Evolutionary conservation across 2,113 vertebrate species (phyloP), one percentile per base, ranked within the genome.

Genomic region (Rhinopithecus roxellana): DNA sequence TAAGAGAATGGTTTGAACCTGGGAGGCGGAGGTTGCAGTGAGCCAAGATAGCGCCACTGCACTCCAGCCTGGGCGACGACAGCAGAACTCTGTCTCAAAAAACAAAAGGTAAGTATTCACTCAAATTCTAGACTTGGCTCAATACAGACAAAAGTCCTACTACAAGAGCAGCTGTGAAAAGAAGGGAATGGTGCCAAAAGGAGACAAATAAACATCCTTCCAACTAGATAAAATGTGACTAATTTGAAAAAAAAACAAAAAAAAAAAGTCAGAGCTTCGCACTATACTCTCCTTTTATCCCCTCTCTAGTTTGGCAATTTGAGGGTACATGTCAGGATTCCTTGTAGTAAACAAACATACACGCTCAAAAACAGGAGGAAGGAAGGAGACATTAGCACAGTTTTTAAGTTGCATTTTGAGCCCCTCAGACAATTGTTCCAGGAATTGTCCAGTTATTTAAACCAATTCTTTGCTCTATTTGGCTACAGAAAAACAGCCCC

Each of bases 211-310:
- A 69, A 50, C 57, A 93, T 72, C 67, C 52, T 84, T 93, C 50
- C 67, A 94, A 94, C 50, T 95, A 95, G 30, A 96, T 75, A 94
- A 96, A 98, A 95, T 45, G 40, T 93, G 30, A 92, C 30, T 90
- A 88, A 93, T 70, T 69, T 67, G 57, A 18, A 55, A 55, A 50
- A 50, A 55, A 55, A 7, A 55, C 6, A 55, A 79, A 69, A 87
- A 5, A 5, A 8, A 25, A 25, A 69, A 67, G 17, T 61, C 30
- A 61, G 18, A 90, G 40, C 61, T 83, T 87, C 23, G 61, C 72
- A 59, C 45, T 89, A 52, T 43, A 38, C 16, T 85, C 35, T 96
- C 72, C 82, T 80, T 81, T 85, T 50, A 43, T 48, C 55, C 35
- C 35, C 75, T 94, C 90, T 55, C 75, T 92, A 55, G 32, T 78